phyloP scores from a whole-genome alignment of 2,888 invertebrate species.

The Zygogramma bicolorata region DNA sequence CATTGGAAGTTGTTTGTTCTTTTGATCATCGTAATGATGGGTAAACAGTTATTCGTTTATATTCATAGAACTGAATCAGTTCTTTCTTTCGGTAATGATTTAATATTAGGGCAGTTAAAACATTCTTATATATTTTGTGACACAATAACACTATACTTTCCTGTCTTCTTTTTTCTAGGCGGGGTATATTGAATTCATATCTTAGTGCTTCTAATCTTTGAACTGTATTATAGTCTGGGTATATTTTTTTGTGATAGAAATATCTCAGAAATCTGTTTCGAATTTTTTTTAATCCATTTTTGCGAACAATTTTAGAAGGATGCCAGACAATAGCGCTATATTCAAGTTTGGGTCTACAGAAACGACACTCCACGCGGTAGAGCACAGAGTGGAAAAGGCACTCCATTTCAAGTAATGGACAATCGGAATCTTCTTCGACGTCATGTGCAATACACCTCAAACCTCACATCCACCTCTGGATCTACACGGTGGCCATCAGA shows the following conservation, averaged over 20 bases:
- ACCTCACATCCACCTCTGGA: too few relatives aligned
- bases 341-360: too few relatives aligned
- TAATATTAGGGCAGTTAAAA: not conserved
- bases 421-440: too few relatives aligned
- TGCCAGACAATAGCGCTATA: too few relatives aligned
- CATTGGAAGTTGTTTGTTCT: too few relatives aligned
- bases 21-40: too few relatives aligned
- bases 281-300: conserved; percentile 1
- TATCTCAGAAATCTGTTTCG: conserved; percentile 10
- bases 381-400: too few relatives aligned
- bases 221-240: conserved; percentile 13
- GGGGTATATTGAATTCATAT: not conserved
- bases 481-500: too few relatives aligned
- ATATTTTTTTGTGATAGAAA: not conserved
- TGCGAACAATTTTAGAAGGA: not conserved
- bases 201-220: conserved; percentile 2
- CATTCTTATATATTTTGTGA: not conserved
- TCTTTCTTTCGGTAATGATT: not conserved
- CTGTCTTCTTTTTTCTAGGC: conserved; percentile 10
- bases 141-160: not conserved
- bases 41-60: conserved; percentile 1
- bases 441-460: too few relatives aligned
- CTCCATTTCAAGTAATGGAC: too few relatives aligned
- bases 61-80: not conserved
- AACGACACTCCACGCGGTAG: too few relatives aligned